Conservation (phyloP, 1,140 invertebrate genomes). For the Lysiphlebus fabarum region DNA sequence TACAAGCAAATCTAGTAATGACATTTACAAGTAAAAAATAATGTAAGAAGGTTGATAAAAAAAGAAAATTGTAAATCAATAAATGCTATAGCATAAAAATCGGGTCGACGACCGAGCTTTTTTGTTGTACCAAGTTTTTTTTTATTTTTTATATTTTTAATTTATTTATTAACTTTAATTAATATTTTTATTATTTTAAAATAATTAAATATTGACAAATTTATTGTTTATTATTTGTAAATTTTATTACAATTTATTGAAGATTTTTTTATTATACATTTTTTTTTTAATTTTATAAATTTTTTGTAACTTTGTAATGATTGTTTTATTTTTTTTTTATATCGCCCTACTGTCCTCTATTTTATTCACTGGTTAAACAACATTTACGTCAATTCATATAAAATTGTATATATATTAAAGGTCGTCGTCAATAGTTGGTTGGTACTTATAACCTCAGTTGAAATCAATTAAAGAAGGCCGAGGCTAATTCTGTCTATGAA, state of each 20-base stretch:
- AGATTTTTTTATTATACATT: background rate
- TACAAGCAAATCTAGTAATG: conserved; percentile 25
- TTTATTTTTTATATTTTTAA: conserved; percentile 8
- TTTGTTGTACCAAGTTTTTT: conserved; percentile 13
- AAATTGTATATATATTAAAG: too few relatives aligned
- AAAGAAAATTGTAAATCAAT: conserved; percentile 25
- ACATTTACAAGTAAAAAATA: conserved; percentile 25
- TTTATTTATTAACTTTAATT: background rate
- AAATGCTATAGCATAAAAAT: conserved; percentile 22
- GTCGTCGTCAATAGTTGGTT: conserved; percentile 13
- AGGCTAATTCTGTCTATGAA: conserved; percentile 23
- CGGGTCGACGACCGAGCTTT: conserved; percentile 19
- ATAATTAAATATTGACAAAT: background rate
- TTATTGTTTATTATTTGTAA: too few relatives aligned
- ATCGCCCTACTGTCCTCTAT: conserved; percentile 26
- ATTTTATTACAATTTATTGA: too few relatives aligned
- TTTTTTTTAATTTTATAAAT: background rate
- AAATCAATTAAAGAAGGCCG: conserved; percentile 27
- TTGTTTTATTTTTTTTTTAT: conserved; percentile 10
- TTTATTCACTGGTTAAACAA: conserved; percentile 15
- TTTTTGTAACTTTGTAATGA: background rate
- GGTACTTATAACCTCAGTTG: conserved; percentile 18
- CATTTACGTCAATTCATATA: conserved; percentile 23
- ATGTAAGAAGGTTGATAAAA: conserved; percentile 23
- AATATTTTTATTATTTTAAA: background rate